Conservation (phyloP, 2,113 vertebrate species). For the Arothron firmamentum region DNA sequence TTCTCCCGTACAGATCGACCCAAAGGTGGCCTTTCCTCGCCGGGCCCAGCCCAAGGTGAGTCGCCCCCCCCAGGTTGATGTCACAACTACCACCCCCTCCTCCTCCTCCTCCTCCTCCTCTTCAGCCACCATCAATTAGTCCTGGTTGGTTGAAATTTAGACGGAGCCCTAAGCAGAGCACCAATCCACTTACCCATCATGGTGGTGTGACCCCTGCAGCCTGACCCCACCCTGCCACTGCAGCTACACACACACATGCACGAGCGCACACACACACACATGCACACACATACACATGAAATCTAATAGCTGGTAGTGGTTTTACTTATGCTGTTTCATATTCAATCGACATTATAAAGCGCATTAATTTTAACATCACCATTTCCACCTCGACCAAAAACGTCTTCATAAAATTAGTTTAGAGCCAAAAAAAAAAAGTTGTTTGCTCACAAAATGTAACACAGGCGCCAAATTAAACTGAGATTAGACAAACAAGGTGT, state of each 20-base stretch:
- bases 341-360: no score
- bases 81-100: no score
- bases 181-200: constrained; percentile 54
- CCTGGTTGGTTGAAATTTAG: constrained; percentile 48
- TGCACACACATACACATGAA: constrained; percentile 3
- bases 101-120: neutral
- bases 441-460: neutral
- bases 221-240: constrained; percentile 24
- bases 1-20: constrained; percentile 82
- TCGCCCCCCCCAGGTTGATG: constrained; percentile 4
- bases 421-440: neutral
- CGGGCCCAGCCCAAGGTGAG: constrained; percentile 95
- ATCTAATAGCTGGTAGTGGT: no score
- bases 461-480: neutral
- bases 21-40: constrained; percentile 94
- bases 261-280: constrained; percentile 4
- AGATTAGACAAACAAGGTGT: constrained; percentile 42
- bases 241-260: neutral
- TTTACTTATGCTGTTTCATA: no score
- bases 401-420: neutral
- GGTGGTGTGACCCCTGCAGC: constrained; percentile 42
- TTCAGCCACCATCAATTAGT: constrained; percentile 32
- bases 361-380: no score
- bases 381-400: no score
- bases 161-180: constrained; percentile 34